Evolutionary conservation across 1,140 invertebrate species (phyloP).

Genomic region (Calliphora vicina): DNA sequence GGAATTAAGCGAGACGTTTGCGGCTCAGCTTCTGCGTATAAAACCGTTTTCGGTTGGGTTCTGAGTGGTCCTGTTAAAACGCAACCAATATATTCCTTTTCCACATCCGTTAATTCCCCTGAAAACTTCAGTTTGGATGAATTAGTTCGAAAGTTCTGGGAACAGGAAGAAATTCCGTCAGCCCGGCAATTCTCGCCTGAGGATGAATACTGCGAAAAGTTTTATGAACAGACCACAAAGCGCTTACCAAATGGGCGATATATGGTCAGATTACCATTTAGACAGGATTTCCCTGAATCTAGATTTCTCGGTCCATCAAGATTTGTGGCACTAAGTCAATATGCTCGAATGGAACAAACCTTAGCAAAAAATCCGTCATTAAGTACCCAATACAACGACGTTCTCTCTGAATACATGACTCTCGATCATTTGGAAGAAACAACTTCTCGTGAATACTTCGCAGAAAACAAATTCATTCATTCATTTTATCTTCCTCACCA

Average conservation of each 20-base stretch:
- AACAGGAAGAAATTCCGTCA: background rate
- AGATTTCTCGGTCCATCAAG: background rate
- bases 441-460: background rate
- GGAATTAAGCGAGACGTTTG: background rate
- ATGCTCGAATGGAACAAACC: background rate
- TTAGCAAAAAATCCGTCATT: background rate
- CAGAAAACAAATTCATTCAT: background rate
- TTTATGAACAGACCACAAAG: background rate
- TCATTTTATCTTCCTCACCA: background rate
- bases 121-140: background rate
- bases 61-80: background rate
- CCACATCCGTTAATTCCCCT: background rate
- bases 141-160: background rate
- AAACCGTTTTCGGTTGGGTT: conserved; percentile 27
- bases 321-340: background rate
- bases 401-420: too few species aligned
- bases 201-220: background rate
- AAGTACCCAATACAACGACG: background rate
- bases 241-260: background rate
- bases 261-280: conserved; percentile 15
- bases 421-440: background rate
- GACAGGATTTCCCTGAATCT: background rate
- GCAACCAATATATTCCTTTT: background rate
- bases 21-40: background rate
- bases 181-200: background rate